Conservation (phyloP, 1,140 invertebrate genomes). For the Ceratitis capitata region DNA sequence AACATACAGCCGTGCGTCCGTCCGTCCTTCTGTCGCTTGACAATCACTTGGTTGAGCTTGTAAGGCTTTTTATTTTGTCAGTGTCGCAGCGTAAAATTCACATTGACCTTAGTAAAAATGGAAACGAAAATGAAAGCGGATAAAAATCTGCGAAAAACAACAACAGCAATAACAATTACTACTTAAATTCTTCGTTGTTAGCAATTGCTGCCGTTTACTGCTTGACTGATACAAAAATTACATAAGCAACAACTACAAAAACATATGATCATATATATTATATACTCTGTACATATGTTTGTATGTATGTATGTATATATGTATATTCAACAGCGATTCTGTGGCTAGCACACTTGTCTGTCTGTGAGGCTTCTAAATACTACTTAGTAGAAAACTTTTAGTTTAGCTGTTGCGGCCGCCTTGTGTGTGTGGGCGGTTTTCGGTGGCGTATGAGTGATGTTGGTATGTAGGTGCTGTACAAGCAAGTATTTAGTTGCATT, state of each 20-base stretch:
- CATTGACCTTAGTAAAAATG: constrained; percentile 2
- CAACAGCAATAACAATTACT: no score
- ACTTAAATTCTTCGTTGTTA: background rate
- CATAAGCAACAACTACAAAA: background rate
- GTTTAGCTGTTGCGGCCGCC: background rate
- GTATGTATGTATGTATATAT: no score
- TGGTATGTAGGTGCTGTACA: background rate
- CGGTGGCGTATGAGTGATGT: no score
- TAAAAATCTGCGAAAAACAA: background rate
- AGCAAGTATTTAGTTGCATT: background rate
- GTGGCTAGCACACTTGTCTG: background rate
- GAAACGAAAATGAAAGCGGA: background rate
- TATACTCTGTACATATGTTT: no score
- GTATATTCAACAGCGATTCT: background rate
- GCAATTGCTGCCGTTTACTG: background rate
- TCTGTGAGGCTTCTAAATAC: background rate
- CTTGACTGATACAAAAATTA: background rate
- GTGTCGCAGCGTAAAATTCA: constrained; percentile 11
- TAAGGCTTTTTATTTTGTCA: constrained; percentile 15
- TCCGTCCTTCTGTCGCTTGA: background rate
- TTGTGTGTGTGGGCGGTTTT: no score
- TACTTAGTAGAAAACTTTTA: constrained; percentile 13
- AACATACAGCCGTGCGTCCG: no score
- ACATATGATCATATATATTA: background rate
- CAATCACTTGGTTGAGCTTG: background rate